A percentile compares a stretch with the other conserved stretches of the same genome.
Conservation (phyloP, 2,888 invertebrate genomes). For the Aphidius colemani region DNA sequence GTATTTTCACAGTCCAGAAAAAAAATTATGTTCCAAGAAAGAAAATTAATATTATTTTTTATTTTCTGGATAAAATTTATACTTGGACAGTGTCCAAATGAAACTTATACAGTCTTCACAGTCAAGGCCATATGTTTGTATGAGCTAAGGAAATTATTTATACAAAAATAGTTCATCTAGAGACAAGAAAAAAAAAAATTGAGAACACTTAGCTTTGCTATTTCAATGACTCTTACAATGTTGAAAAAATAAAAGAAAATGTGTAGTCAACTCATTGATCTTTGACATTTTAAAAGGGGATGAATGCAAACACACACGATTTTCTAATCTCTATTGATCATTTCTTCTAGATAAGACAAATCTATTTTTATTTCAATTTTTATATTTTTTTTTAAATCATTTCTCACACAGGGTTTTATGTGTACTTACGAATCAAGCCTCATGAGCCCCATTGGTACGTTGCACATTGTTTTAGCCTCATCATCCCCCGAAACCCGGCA, state of each 20-base stretch:
- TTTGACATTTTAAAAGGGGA: constrained; percentile 10
- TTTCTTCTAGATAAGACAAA: background rate
- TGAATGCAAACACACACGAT: constrained; percentile 1
- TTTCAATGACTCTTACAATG: background rate
- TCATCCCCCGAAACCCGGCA: constrained; percentile 38
- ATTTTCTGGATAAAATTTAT: constrained; percentile 6
- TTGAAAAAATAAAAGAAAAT: too few species aligned
- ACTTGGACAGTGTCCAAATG: constrained; percentile 24
- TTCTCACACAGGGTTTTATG: constrained; percentile 13
- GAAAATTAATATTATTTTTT: background rate
- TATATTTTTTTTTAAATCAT: background rate
- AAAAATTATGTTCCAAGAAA: background rate
- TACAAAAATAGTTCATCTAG: background rate
- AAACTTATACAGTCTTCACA: constrained; percentile 16
- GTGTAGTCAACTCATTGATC: background rate
- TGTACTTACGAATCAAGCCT: constrained; percentile 56
- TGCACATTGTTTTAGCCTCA: constrained; percentile 54
- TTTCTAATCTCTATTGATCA: background rate
- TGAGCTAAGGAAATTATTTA: background rate
- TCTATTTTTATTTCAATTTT: constrained; percentile 1
- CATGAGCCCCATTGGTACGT: constrained; percentile 54
- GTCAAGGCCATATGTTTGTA: constrained; percentile 22
- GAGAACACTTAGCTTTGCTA: background rate
- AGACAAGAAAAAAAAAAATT: background rate
- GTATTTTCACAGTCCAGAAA: background rate